Conservation (phyloP, 2,888 invertebrate genomes). For the Epinotia ramella region DNA sequence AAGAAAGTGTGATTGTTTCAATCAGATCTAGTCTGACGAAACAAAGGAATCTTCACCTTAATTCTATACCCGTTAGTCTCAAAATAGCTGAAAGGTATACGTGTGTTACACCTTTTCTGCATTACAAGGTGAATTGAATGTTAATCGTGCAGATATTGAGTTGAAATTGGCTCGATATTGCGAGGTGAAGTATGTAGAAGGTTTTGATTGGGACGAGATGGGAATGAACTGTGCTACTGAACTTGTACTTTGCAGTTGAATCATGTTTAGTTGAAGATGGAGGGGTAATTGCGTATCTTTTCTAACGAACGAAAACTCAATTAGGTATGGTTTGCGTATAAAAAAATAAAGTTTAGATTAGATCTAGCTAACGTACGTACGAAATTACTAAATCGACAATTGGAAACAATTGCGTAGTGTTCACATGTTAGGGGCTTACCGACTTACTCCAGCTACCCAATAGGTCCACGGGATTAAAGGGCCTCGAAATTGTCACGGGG, state of each 20-base stretch:
- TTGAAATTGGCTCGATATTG: not conserved
- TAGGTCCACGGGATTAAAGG: no score
- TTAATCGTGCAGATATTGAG: constrained; percentile 3
- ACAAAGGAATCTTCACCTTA: not conserved
- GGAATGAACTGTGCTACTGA: not conserved
- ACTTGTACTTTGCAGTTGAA: not conserved
- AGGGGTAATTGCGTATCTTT: no score
- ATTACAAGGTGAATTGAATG: constrained; percentile 1
- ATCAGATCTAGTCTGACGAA: not conserved
- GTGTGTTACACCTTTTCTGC: not conserved
- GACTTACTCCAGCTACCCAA: no score
- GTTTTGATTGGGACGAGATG: constrained; percentile 5
- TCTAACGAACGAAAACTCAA: no score
- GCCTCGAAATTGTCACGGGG: no score
- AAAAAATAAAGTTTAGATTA: no score
- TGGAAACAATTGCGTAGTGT: no score
- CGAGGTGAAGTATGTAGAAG: constrained; percentile 14
- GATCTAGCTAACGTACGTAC: no score
- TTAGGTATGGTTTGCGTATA: no score
- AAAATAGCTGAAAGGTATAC: not conserved
- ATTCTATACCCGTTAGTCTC: not conserved
- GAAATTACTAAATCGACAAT: no score
- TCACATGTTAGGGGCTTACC: no score
- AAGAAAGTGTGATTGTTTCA: constrained; percentile 39
- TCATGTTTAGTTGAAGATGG: not conserved